Base-by-base conservation (phyloP, 30 jellyfish, hydroid and myxozoan species). In the Morbakka virulenta region DNA sequence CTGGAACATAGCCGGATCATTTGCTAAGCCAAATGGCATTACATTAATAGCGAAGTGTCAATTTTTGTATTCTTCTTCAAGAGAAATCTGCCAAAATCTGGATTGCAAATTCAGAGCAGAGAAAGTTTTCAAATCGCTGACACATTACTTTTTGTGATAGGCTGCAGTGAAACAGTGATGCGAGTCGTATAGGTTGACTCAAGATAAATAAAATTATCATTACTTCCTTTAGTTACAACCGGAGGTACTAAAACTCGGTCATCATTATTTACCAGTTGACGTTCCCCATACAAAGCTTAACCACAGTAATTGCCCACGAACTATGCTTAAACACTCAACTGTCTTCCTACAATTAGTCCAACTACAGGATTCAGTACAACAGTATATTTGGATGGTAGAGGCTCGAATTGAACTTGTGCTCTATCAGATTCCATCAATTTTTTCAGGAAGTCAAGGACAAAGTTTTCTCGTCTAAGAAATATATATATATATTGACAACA, bases 11-110 rank as follows among this genome's bases (percentile, higher is more conserved):
- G 76, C 83, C 28, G 90, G 90, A 2, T 13, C 76, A 50, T 79
- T 67, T 33, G 34, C 65, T 21, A 79, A 52, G 3, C 90, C 90
- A 23, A 79, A 64, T 21, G 90, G 90, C 83, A 79, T 65, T 17
- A 70, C 64, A 12, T 65, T 28, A 51, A 63, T 30, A 32, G 57
- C 49, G 20, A 14, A 76, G 33, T 32, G 79, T 21, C 80, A 36
- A 20, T 69, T 74, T 33, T 31, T 29, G 62, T 57, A 80, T 32
- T 29, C 65, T 21, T 71, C 63, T 25, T 62, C 26, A 32, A 70
- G 9, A 29, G 81, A 86, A 32, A 82, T 52, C 62, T 82, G 94
- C 94, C 87, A 82, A 62, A 14, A 82, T 29, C 94, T 82, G 32
- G 68, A 11, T 36, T 82, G 52, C 28, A 82, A 35, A 57, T 82